A percentile compares a stretch with the other conserved stretches of the same genome.
Evolutionary conservation across 2,113 vertebrate species (phyloP).

Genomic region (Hystrix brachyura): DNA sequence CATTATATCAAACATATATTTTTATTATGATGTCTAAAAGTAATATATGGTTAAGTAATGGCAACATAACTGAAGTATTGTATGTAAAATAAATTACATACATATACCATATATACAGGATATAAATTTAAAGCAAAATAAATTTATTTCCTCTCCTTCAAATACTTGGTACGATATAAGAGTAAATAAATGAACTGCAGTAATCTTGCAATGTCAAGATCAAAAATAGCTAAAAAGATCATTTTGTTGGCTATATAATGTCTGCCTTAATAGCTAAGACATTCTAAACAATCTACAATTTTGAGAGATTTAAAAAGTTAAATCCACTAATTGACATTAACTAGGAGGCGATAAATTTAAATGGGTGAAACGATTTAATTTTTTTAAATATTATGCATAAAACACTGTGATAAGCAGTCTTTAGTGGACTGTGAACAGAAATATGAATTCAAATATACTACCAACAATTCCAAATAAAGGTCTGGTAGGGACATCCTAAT

Average conservation of each 20-base stretch:
- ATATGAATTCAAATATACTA: slow-evolving; percentile 17
- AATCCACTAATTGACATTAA: slow-evolving; percentile 48
- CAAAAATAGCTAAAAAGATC: slow-evolving; percentile 25
- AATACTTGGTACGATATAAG: slow-evolving; percentile 48
- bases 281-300: slow-evolving; percentile 60
- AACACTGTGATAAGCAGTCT: slow-evolving; percentile 1
- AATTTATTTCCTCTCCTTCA: slow-evolving; percentile 35
- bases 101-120: background rate
- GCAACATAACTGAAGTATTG: slow-evolving; percentile 15
- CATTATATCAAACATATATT: background rate
- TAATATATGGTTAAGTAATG: background rate
- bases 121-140: slow-evolving; percentile 53
- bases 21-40: slow-evolving; percentile 23
- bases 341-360: slow-evolving; percentile 33
- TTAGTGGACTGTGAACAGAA: slow-evolving; percentile 42
- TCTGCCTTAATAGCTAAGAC: background rate
- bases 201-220: background rate
- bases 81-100: slow-evolving; percentile 42
- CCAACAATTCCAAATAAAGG: slow-evolving; percentile 40
- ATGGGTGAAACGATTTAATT: slow-evolving; percentile 2
- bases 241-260: slow-evolving; percentile 1
- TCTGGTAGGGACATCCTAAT: background rate
- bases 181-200: slow-evolving; percentile 37
- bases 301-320: slow-evolving; percentile 41
- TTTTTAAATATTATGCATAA: slow-evolving; percentile 12